phyloP scores from a whole-genome alignment of 2,797 vertebrate genomes.

The Helicolenus hilgendorfi region DNA sequence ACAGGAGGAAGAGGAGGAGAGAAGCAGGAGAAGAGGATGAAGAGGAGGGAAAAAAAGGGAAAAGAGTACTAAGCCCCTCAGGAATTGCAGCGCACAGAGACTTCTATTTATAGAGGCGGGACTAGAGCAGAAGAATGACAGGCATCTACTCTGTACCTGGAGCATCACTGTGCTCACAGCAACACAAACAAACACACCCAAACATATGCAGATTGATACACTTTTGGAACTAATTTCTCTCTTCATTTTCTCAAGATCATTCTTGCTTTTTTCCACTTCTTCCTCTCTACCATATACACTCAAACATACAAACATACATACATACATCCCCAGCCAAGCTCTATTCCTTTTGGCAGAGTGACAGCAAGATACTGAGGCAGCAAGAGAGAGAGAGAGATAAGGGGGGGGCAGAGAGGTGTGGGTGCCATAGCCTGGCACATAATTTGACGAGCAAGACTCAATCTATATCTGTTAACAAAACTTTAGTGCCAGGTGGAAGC shows the following conservation, averaged over 20 bases:
- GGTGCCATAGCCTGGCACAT: slow-evolving; percentile 2
- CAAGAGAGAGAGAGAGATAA: not conserved
- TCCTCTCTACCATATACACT: not conserved
- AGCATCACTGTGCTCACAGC: slow-evolving; percentile 46
- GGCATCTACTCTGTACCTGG: slow-evolving; percentile 68
- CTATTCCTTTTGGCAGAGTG: not conserved
- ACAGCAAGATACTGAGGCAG: not conserved
- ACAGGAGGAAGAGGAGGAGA: slow-evolving; percentile 23
- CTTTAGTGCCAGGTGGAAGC: slow-evolving; percentile 26
- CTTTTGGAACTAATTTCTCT: slow-evolving; percentile 30
- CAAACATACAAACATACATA: not conserved
- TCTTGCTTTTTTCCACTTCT: not conserved
- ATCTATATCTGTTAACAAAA: slow-evolving; percentile 64
- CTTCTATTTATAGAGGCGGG: slow-evolving; percentile 86
- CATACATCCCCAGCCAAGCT: not conserved
- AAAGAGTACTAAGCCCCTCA: slow-evolving; percentile 69
- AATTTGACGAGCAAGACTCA: slow-evolving; percentile 58
- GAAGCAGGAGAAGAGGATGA: slow-evolving; percentile 38
- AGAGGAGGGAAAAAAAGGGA: slow-evolving; percentile 8
- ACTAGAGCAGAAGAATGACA: slow-evolving; percentile 79
- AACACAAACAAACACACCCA: slow-evolving; percentile 61
- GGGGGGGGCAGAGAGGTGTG: not conserved
- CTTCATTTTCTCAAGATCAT: not conserved
- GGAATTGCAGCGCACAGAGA: slow-evolving; percentile 68
- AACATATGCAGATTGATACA: slow-evolving; percentile 49